Evolutionary conservation across 2,888 invertebrate species (phyloP).

Genomic region (Mesorhabditis spiculigera): DNA sequence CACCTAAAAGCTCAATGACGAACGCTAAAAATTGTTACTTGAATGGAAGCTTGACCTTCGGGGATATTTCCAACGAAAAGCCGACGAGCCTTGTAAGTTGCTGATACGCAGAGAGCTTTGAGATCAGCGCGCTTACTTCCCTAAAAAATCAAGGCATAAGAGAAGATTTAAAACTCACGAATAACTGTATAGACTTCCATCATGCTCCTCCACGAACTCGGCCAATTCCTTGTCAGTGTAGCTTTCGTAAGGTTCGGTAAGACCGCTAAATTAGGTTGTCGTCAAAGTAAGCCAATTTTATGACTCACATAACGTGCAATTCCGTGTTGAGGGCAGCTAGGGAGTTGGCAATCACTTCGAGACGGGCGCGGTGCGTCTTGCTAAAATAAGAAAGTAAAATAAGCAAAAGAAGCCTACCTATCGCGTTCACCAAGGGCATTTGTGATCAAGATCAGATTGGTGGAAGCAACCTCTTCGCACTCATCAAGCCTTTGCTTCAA

Average conservation of each 20-base stretch:
- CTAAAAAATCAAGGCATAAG: neutral
- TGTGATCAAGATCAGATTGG: neutral
- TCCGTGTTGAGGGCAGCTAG: neutral
- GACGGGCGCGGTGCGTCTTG: neutral
- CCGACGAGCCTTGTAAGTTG: neutral
- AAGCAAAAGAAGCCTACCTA: neutral
- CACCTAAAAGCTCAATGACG: neutral
- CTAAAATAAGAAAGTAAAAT: neutral
- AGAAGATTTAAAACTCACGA: neutral
- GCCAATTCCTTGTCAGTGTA: neutral
- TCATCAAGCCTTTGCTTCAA: conserved; percentile 2
- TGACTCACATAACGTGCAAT: conserved; percentile 4
- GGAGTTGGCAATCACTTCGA: neutral
- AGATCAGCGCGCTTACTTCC: neutral
- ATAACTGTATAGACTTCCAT: conserved; percentile 3
- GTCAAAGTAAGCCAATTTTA: neutral
- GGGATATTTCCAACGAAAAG: neutral
- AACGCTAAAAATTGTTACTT: neutral
- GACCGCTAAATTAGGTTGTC: neutral
- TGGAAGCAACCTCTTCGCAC: neutral
- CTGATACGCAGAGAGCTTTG: conserved; percentile 1
- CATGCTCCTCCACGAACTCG: neutral
- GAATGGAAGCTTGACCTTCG: neutral
- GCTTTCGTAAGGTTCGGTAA: neutral
- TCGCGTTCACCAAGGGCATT: neutral